Evolutionary conservation across 1,140 invertebrate genomes (phyloP), one percentile per base, ranked within the genome.

Genomic region (Bombus superbus): DNA sequence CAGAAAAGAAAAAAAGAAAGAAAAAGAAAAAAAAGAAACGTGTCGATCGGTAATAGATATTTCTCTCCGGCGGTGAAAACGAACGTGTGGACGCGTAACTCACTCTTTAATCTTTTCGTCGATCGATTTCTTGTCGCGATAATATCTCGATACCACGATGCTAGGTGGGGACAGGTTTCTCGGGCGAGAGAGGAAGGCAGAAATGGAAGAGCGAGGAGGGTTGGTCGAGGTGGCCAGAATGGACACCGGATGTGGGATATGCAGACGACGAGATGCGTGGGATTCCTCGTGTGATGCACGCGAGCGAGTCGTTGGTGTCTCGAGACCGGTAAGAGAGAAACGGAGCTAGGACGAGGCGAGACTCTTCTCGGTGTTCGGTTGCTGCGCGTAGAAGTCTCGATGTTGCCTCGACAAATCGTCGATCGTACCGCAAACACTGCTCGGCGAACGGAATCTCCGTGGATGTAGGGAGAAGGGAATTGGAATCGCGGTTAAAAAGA

Each of bases 221-320:
- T 47, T 88, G 73, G 32, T 87, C 80, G 90, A 90, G 81, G 40
- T 59, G 68, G 83, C 62, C 83, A 77, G 75, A 77, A 86, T 72
- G 88, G 81, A 83, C 88, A 93, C 92, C 92, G 92, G 92, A 92
- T 92, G 91, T 92, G 91, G 90, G 83, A 92, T 91, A 91, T 86
- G 87, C 86, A 89, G 90, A 84, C 89, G 91, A 91, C 91, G 90
- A 92, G 92, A 93, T 91, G 92, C 92, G 92, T 92, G 92, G 91
- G 92, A 93, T 92, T 92, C 84, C 83, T 80, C 66, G 28, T 72
- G 87, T 44, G 80, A 86, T 82, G 59, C 83, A 83, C 84, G 87
- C 87, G 76, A 88, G 75, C 62, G 35, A 18, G 35, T 47, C 15
- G n/a, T 81, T 80, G 66, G 79, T 71, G 81, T 83, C 86, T 62